Base-by-base conservation (phyloP, 2,888 invertebrate species). In the Stenodera caucasica region DNA sequence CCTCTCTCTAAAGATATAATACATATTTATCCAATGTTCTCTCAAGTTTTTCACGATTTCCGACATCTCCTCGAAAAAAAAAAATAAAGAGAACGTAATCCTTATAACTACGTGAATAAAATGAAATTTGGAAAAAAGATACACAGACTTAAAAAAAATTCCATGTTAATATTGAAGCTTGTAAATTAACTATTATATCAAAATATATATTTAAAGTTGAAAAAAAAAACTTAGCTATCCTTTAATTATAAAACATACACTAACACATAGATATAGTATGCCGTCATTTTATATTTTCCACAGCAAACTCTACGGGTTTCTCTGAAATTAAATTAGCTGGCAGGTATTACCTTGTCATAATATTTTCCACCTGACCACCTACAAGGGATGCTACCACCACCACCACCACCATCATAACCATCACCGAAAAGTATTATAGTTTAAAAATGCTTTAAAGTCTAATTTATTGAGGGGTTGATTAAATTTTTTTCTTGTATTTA, bases 341-440 rank as follows among this genome's bases (percentile, higher is more conserved):
- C 60, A 65, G 70, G 70, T 69, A 67, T 69, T 70, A 71, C 66
- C 58, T 68, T 67, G 72, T 72, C 72, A 63, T 70, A 72, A 70
- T 72, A 72, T 70, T 70, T 72, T 72, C 66, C 9, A 18, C 2
- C 12, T 45, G 45, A 65, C 61, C 61, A 62, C 64, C 63, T 52
- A 60, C 21, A 45, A 53, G 63, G 61, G 58, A 59, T 63, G 57
- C 65, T 59, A 37, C 37, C n/a, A 15, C n/a, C 1, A 3, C 9
- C 18, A 40, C 15, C 15, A n/a, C 0, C 37, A 6, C 9, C 37
- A 18, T 2, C 37, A 40, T 40, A 15, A 18, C 37, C 9, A 18
- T 15, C 18, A 54, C n/a, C n/a, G n/a, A n/a, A n/a, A 49, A 59
- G 54, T 58, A 60, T 65, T 63, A 69, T 66, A 67, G 66, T 68